A percentile compares a stretch with the other conserved stretches of the same genome.
These are phyloP conservation scores for Blastobasis lacticolella DNA, from an alignment of 2,888 invertebrate genomes.

Conservation along the genomic window DNA sequence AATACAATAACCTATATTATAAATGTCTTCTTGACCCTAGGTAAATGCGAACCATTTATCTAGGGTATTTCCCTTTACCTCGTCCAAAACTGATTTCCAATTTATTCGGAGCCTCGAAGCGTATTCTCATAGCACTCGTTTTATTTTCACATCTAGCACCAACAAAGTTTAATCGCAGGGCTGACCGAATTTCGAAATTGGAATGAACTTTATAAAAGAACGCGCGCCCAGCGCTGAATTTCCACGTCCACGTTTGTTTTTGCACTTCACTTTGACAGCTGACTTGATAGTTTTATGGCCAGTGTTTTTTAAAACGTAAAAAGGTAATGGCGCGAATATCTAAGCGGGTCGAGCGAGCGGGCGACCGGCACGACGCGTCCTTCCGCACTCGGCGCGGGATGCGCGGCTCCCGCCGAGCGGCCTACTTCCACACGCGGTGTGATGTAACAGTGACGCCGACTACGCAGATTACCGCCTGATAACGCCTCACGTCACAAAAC, in stretches of 20 bases:
- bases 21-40: too few relatives aligned
- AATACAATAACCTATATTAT: too few relatives aligned
- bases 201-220: constrained; percentile 20
- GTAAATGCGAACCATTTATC: too few relatives aligned
- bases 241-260: constrained; percentile 15
- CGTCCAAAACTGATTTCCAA: constrained; percentile 67
- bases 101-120: constrained; percentile 68
- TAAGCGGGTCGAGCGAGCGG: constrained; percentile 6
- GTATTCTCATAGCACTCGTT: constrained; percentile 63
- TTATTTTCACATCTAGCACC: constrained; percentile 29
- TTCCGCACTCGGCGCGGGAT: constrained; percentile 61
- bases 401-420: constrained; percentile 61
- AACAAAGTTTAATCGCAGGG: constrained; percentile 28
- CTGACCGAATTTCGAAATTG: constrained; percentile 24
- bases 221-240: constrained; percentile 47
- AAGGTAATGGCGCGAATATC: too few relatives aligned
- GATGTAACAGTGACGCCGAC: constrained; percentile 64
- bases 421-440: constrained; percentile 58
- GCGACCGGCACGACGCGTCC: constrained; percentile 32
- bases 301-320: too few relatives aligned
- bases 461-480: constrained; percentile 42
- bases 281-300: too few relatives aligned
- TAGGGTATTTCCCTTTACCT: constrained; percentile 35
- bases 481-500: constrained; percentile 31
- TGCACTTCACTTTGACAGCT: too few relatives aligned